Percentiles rank a stretch among this genome's conserved stretches.
These are phyloP conservation scores for Peromyscus attwateri DNA, from an alignment of 2,797 vertebrate genomes.

Conservation along the genomic window DNA sequence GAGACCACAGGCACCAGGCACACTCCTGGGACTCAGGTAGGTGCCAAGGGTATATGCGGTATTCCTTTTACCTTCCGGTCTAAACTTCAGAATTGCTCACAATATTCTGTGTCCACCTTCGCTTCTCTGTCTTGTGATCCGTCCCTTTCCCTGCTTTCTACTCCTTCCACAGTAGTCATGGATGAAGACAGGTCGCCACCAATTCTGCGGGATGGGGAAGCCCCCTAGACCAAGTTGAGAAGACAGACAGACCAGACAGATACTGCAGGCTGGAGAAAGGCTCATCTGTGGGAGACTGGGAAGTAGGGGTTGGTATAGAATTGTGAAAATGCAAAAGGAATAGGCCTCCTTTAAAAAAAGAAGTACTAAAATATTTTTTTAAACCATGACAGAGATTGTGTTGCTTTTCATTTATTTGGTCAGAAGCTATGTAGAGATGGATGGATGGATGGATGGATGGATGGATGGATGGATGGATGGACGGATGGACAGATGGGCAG, in stretches of 20 bases:
- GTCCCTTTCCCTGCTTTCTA: not conserved
- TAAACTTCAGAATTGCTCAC: not conserved
- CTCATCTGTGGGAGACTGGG: not conserved
- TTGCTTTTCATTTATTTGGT: conserved; percentile 55
- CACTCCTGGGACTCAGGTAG: not conserved
- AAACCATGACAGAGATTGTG: not conserved
- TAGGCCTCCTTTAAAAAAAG: not conserved
- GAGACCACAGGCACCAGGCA: not conserved
- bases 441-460: not conserved
- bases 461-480: not conserved
- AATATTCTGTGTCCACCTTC: not conserved
- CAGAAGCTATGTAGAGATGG: not conserved
- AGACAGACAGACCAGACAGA: not conserved
- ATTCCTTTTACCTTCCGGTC: not conserved
- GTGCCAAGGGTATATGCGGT: too few species aligned
- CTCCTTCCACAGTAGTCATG: not conserved
- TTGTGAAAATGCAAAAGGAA: not conserved
- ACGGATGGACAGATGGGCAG: too few species aligned
- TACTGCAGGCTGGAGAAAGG: not conserved
- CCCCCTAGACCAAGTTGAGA: not conserved
- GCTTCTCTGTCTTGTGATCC: not conserved
- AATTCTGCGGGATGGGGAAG: not conserved
- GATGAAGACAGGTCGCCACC: not conserved
- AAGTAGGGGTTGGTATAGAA: not conserved
- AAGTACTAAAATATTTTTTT: not conserved